Evolutionary conservation across 2,888 invertebrate genomes (phyloP).

Genomic region (Heteropelma amictum): DNA sequence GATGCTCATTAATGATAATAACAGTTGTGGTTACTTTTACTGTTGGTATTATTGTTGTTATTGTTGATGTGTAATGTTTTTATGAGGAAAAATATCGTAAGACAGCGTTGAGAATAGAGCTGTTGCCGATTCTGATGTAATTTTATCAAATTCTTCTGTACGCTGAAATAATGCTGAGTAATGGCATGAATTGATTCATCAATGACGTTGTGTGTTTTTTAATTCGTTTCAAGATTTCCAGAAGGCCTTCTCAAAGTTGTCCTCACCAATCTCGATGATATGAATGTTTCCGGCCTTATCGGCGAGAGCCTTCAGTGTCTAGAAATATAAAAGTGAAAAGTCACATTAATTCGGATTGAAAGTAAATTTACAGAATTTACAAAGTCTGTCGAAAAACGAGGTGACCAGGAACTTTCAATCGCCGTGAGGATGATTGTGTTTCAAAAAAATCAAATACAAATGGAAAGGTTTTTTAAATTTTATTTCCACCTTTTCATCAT

Average conservation of each 20-base stretch:
- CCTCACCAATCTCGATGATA: conserved; percentile 86
- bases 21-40: no score
- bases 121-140: conserved; percentile 19
- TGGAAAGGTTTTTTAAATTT: no score
- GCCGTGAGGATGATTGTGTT: no score
- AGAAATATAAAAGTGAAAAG: conserved; percentile 66
- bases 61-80: no score
- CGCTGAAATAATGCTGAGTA: conserved; percentile 22
- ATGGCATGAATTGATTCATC: conserved; percentile 19
- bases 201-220: conserved; percentile 28
- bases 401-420: no score
- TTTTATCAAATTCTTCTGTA: background rate
- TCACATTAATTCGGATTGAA: background rate
- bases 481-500: no score
- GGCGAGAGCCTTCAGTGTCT: conserved; percentile 85
- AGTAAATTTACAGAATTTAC: no score
- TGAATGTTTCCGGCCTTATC: conserved; percentile 82
- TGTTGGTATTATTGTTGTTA: no score
- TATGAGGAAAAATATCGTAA: background rate
- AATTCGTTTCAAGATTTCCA: background rate
- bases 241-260: background rate
- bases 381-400: no score
- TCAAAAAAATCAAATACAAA: no score
- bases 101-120: background rate
- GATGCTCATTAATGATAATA: no score